These are phyloP conservation scores for Tetropium fuscum DNA, from an alignment of 2,888 invertebrate species.

Conservation along the genomic window DNA sequence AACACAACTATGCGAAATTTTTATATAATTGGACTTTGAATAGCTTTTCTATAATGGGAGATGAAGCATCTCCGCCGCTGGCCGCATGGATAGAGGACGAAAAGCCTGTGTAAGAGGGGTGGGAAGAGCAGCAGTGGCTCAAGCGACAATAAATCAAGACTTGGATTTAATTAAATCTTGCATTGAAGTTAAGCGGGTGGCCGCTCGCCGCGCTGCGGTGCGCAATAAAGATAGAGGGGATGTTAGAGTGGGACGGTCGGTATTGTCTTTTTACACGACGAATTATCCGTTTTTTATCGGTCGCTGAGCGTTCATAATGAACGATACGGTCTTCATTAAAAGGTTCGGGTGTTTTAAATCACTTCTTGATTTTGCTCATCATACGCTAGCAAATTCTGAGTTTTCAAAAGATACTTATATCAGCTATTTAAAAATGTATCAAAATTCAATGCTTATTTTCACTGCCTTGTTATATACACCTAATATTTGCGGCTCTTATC, in stretches of 20 bases:
- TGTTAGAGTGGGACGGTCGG: slow-evolving; percentile 21
- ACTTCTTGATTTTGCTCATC: too few species aligned
- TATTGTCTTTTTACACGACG: slow-evolving; percentile 35
- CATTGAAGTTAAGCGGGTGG: slow-evolving; percentile 69
- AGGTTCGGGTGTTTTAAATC: too few species aligned
- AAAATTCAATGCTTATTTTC: too few species aligned
- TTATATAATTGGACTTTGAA: too few species aligned
- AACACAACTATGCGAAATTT: too few species aligned
- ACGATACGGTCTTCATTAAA: too few species aligned
- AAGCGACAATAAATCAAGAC: slow-evolving; percentile 70
- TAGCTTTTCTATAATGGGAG: too few species aligned
- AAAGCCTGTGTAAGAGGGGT: slow-evolving; percentile 38
- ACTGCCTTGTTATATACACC: too few species aligned
- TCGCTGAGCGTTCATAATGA: slow-evolving; percentile 24
- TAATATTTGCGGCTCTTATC: too few species aligned
- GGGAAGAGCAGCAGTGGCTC: slow-evolving; percentile 47
- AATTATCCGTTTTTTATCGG: slow-evolving; percentile 33
- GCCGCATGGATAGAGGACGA: slow-evolving; percentile 46
- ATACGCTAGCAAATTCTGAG: too few species aligned
- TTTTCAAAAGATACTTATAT: too few species aligned
- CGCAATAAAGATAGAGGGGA: slow-evolving; percentile 52
- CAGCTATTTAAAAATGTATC: too few species aligned
- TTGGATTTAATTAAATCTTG: slow-evolving; percentile 70
- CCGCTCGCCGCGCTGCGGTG: slow-evolving; percentile 66
- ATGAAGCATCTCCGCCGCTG: slow-evolving; percentile 8